A percentile compares a stretch with the other conserved stretches of the same genome.
These are phyloP conservation scores for Pterostichus niger DNA, from an alignment of 2,888 invertebrate genomes.

Conservation along the genomic window DNA sequence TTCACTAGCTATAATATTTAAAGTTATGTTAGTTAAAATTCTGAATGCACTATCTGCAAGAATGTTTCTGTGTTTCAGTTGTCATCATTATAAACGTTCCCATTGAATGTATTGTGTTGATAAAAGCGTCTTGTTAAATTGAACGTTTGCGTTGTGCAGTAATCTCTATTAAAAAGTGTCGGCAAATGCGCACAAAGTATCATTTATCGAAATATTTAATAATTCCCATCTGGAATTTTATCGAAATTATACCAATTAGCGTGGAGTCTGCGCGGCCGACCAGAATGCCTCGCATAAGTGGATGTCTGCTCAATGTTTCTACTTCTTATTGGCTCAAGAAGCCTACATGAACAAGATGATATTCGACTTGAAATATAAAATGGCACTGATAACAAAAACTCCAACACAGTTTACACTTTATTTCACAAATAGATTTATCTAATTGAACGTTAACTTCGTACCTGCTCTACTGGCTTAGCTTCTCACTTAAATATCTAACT, in stretches of 20 bases:
- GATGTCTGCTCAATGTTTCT: constrained; percentile 63
- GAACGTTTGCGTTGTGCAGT: constrained; percentile 24
- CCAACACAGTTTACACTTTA: neutral
- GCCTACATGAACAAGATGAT: neutral
- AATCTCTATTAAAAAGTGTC: constrained; percentile 65
- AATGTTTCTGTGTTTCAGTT: constrained; percentile 53
- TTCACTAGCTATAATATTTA: neutral
- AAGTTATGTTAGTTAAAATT: constrained; percentile 52
- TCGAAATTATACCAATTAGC: constrained; percentile 71
- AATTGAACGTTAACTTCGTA: neutral
- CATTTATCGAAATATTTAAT: constrained; percentile 70
- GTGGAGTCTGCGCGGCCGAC: constrained; percentile 38
- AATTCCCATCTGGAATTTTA: constrained; percentile 70
- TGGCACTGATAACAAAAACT: constrained; percentile 2
- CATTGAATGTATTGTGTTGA: constrained; percentile 50
- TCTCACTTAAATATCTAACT: too few relatives aligned
- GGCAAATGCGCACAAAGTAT: constrained; percentile 65
- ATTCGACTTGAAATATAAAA: neutral
- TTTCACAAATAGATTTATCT: neutral
- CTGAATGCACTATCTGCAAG: constrained; percentile 55
- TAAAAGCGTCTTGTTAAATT: constrained; percentile 28
- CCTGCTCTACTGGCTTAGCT: neutral
- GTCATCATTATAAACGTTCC: constrained; percentile 58
- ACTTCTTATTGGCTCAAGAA: constrained; percentile 50
- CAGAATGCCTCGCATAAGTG: constrained; percentile 65